Conservation (phyloP, 2,797 vertebrate genomes). For the Phoeniculus purpureus region DNA sequence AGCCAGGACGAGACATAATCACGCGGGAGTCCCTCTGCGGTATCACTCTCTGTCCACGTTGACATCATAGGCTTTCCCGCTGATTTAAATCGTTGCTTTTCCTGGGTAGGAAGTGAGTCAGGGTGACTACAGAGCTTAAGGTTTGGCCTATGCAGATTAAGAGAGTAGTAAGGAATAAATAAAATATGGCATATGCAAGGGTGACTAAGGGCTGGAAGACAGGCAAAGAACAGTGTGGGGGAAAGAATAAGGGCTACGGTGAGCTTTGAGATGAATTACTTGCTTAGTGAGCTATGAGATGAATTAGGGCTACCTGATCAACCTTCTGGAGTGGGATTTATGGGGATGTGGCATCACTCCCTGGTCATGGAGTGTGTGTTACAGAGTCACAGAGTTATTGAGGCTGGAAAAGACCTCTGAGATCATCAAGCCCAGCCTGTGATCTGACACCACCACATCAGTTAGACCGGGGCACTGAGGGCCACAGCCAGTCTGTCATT, state of each 20-base stretch:
- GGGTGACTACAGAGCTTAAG: slow-evolving; percentile 25
- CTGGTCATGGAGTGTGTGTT: neutral
- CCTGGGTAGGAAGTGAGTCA: slow-evolving; percentile 58
- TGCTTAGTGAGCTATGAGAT: neutral
- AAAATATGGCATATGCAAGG: neutral
- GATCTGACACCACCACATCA: no score
- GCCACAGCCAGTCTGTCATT: no score
- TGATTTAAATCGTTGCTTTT: slow-evolving; percentile 19
- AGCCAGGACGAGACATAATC: slow-evolving; percentile 38
- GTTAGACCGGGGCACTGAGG: no score
- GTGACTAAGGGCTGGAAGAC: slow-evolving; percentile 32
- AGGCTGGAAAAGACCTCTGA: no score
- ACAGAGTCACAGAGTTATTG: no score
- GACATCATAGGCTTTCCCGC: slow-evolving; percentile 49
- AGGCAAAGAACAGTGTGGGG: neutral
- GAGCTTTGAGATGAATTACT: neutral
- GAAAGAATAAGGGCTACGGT: neutral
- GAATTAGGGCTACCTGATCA: neutral
- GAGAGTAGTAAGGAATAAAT: slow-evolving; percentile 41
- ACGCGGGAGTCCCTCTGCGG: neutral
- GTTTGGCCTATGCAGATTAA: slow-evolving; percentile 51
- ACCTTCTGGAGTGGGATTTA: neutral
- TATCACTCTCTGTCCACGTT: slow-evolving; percentile 32
- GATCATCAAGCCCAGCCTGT: no score
- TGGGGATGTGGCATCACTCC: neutral